These are phyloP conservation scores for Odocoileus hemionus DNA, from an alignment of 2,113 vertebrate species.

Conservation along the genomic window DNA sequence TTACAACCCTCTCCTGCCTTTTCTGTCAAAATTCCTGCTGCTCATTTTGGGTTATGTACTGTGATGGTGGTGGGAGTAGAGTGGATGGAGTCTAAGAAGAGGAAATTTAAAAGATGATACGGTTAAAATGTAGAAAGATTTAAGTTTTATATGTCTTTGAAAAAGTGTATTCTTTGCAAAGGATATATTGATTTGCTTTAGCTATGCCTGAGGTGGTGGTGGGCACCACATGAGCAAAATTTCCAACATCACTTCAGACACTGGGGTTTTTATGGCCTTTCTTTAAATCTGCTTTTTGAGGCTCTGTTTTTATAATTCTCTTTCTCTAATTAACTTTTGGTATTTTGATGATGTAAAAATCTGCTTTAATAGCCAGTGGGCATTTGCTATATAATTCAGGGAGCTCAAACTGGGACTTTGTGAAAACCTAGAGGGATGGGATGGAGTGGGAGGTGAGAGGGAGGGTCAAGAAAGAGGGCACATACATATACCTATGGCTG, in stretches of 20 bases:
- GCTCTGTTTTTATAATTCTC: not conserved
- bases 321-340: slow-evolving; percentile 36
- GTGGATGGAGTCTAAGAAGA: not conserved
- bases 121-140: not conserved
- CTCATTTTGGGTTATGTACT: not conserved
- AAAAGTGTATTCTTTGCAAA: not conserved
- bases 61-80: not conserved
- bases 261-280: not conserved
- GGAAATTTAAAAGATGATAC: not conserved
- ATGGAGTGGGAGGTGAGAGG: not conserved
- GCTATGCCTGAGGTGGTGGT: not conserved
- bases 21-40: not conserved
- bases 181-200: not conserved
- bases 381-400: not conserved
- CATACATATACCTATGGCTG: not conserved
- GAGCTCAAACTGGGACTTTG: not conserved
- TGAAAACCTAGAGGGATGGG: not conserved
- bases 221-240: not conserved
- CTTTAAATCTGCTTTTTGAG: not conserved
- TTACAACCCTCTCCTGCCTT: not conserved
- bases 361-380: not conserved
- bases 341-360: slow-evolving; percentile 6
- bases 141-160: not conserved
- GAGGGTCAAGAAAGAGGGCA: not conserved
- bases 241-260: not conserved